Conservation (phyloP, 2,888 invertebrate species). For the Emesis furor region DNA sequence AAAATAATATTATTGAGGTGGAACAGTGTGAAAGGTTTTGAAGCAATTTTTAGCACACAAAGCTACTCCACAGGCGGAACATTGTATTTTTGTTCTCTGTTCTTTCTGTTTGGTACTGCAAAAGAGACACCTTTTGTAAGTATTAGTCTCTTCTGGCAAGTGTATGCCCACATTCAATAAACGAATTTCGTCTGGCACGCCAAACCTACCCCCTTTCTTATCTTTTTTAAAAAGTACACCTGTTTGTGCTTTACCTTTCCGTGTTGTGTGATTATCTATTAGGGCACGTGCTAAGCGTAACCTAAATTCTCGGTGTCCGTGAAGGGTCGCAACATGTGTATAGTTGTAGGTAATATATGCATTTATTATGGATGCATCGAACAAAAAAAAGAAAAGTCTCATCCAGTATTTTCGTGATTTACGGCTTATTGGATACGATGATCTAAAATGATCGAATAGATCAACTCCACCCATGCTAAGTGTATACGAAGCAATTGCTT, state of each 20-base stretch:
- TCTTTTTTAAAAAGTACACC: conserved; percentile 57
- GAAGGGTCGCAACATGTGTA: conserved; percentile 46
- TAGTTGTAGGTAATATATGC: conserved; percentile 69
- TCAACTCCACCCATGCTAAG: conserved; percentile 77
- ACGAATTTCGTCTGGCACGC: conserved; percentile 77
- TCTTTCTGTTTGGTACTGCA: conserved; percentile 74
- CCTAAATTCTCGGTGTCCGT: conserved; percentile 65
- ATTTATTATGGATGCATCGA: conserved; percentile 73
- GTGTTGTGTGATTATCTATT: conserved; percentile 39
- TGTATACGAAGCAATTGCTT: conserved; percentile 77
- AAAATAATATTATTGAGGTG: conserved; percentile 64
- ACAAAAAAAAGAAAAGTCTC: conserved; percentile 76
- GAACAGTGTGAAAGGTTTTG: conserved; percentile 64
- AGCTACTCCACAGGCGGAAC: conserved; percentile 50
- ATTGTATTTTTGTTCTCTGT: conserved; percentile 64
- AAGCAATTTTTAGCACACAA: conserved; percentile 42
- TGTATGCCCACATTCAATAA: conserved; percentile 77
- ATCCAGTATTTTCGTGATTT: conserved; percentile 78
- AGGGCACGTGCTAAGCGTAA: conserved; percentile 60
- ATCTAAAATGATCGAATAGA: conserved; percentile 68
- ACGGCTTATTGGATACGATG: conserved; percentile 74
- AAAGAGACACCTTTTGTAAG: conserved; percentile 77
- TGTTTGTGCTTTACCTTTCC: conserved; percentile 18
- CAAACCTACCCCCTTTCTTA: conserved; percentile 74
- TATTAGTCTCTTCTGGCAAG: conserved; percentile 73